Evolutionary conservation across 2,797 vertebrate genomes (phyloP).

Genomic region (Bryconaethiops microstoma): DNA sequence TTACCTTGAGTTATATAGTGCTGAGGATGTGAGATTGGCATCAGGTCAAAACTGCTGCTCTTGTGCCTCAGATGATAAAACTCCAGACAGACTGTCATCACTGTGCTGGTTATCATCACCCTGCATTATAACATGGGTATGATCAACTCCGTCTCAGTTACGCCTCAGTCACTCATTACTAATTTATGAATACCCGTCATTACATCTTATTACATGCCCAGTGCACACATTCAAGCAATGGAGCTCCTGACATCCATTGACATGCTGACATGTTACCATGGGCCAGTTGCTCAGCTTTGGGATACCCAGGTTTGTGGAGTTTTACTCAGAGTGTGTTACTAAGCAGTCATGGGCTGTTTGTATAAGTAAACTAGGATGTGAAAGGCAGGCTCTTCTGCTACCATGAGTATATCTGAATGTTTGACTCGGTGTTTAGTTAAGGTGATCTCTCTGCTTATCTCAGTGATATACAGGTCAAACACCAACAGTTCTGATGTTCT

Average conservation of each 20-base stretch:
- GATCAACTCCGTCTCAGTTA: slow-evolving; percentile 49
- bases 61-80: slow-evolving; percentile 35
- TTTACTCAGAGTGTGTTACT: neutral
- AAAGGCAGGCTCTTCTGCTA: slow-evolving; percentile 8
- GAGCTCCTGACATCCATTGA: slow-evolving; percentile 32
- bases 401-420: slow-evolving; percentile 17
- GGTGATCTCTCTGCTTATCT: slow-evolving; percentile 40
- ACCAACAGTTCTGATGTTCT: slow-evolving; percentile 42
- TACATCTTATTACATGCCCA: slow-evolving; percentile 53
- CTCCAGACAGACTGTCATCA: slow-evolving; percentile 31
- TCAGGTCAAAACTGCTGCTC: slow-evolving; percentile 37
- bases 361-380: neutral
- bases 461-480: slow-evolving; percentile 37
- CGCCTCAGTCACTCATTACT: slow-evolving; percentile 49
- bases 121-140: slow-evolving; percentile 27
- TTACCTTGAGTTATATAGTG: slow-evolving; percentile 44
- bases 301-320: neutral
- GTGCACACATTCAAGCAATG: slow-evolving; percentile 40
- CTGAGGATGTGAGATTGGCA: slow-evolving; percentile 39
- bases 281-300: slow-evolving; percentile 9
- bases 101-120: slow-evolving; percentile 34
- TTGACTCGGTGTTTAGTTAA: slow-evolving; percentile 45
- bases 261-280: slow-evolving; percentile 14
- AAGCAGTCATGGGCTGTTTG: slow-evolving; percentile 1
- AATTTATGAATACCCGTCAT: slow-evolving; percentile 57